Evolutionary conservation across 2,113 vertebrate species (phyloP), one percentile per base, ranked within the genome.

Genomic region (Ctenodactylus gundi): DNA sequence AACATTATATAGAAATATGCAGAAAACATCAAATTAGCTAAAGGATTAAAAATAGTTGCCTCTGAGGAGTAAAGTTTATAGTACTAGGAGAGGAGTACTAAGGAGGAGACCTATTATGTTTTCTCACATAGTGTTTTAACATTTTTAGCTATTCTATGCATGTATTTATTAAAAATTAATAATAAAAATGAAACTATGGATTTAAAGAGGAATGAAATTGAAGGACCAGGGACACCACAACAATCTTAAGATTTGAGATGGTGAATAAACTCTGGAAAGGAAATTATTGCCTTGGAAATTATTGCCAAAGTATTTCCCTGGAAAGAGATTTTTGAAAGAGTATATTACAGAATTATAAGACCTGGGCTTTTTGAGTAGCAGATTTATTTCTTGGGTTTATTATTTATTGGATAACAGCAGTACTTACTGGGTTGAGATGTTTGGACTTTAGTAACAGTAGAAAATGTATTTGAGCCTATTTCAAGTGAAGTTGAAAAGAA

Each of bases 121-220:
- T 95, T 85, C 44, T 80, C 65, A 60, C 23, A n/a, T 23, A 60
- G 23, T 72, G 77, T 87, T 86, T 90, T 44, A 78, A 25, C 85
- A 58, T 81, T 88, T 73, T 55, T 58, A 51, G 49, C 4, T 82
- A 89, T 46, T 34, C 44, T 36, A 13, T 77, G 4, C 12, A 34
- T 27, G 2, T 84, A 53, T 85, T 83, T 10, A 88, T 93, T 67
- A 78, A 90, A 80, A 94, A 36, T 68, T 4, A 77, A 60, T 64
- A 57, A 70, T 62, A 78, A 89, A 67, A 84, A 55, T 57, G 55
- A 93, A 89, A 72, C 75, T 60, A 23, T 53, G 0, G 60, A 68
- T 89, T 73, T 80, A 86, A 72, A 92, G 84, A 94, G 76, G 81
- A 31, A 81, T 91, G 60, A 85, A 90, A 31, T 82, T 87, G 81